phyloP scores from a whole-genome alignment of 1,140 invertebrate species.

The Lerema accius region DNA sequence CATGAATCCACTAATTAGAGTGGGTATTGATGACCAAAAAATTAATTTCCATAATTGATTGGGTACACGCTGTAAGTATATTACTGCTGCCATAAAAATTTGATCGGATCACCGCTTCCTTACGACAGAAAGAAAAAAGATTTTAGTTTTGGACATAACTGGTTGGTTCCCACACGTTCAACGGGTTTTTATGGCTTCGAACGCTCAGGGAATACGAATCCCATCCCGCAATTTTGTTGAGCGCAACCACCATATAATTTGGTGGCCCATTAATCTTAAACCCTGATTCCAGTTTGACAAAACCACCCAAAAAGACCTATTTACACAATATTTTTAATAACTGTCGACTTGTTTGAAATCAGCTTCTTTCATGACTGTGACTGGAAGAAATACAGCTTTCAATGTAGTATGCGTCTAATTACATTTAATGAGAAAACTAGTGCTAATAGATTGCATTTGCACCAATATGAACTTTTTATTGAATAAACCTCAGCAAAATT shows the following conservation, averaged over 20 bases:
- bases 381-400: too few relatives aligned
- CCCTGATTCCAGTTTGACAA: slow-evolving; percentile 46
- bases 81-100: slow-evolving; percentile 50
- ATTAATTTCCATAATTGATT: slow-evolving; percentile 32
- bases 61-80: slow-evolving; percentile 24
- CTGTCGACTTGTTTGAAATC: too few relatives aligned
- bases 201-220: slow-evolving; percentile 28
- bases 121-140: slow-evolving; percentile 38
- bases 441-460: too few relatives aligned
- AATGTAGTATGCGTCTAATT: too few relatives aligned
- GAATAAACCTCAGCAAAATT: too few relatives aligned
- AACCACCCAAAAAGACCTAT: slow-evolving; percentile 33
- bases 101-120: slow-evolving; percentile 46
- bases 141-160: slow-evolving; percentile 35
- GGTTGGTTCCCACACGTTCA: slow-evolving; percentile 46
- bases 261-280: slow-evolving; percentile 47
- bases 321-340: slow-evolving; percentile 32
- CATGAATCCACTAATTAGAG: slow-evolving; percentile 7
- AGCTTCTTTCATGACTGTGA: too few relatives aligned
- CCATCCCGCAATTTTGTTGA: slow-evolving; percentile 48
- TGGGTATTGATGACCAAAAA: slow-evolving; percentile 20
- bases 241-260: slow-evolving; percentile 54
- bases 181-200: slow-evolving; percentile 47
- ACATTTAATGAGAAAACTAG: too few relatives aligned
- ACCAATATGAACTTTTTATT: too few relatives aligned